Base-by-base conservation (phyloP, 2,797 vertebrate genomes). In the Cygnus olor region DNA sequence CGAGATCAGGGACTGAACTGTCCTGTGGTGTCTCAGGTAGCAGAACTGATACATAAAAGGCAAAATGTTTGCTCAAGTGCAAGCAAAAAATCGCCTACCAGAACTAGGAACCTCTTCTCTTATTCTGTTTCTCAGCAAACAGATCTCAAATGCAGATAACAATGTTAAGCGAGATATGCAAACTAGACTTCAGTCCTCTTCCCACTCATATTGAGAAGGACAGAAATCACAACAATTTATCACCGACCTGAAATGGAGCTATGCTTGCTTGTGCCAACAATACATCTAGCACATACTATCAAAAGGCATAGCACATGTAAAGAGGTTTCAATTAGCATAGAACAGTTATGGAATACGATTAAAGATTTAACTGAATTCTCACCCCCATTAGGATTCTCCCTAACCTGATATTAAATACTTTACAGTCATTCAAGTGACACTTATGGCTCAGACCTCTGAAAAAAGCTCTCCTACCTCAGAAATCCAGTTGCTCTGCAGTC, bases 401-500 rank as follows among this genome's bases (percentile, higher is more conserved):
- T 96, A 38, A 93, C 38, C 77, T 87, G 49, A 57, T 81, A 85
- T 19, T 15, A 54, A 82, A n/a, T 68, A 78, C 80, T 95, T 92
- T 66, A 57, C 42, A 56, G n/a, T 65, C 30, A 49, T 85, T 84
- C 76, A 95, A 91, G 58, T 28, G 20, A 58, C 44, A 54, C 42
- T n/a, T 56, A 22, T 65, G 53, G 64, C 79, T 94, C 83, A 87
- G 88, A 88, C 72, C 77, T 93, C 96, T 90, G 79, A 94, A 94
- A 92, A 90, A 94, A 86, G 42, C 95, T 94, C 70, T 95, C 95
- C 95, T 96, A 94, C 94, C 93, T 96, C 96, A 69, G 85, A 86
- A 94, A 85, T 93, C 96, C 95, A 93, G 95, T 88, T 88, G 93
- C 44, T 96, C 91, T 95, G 95, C 82, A 92, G 95, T 93, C 95